Percentiles rank a stretch among this genome's conserved stretches.
Conservation (phyloP, 2,797 vertebrate species). For the Coluber constrictor region DNA sequence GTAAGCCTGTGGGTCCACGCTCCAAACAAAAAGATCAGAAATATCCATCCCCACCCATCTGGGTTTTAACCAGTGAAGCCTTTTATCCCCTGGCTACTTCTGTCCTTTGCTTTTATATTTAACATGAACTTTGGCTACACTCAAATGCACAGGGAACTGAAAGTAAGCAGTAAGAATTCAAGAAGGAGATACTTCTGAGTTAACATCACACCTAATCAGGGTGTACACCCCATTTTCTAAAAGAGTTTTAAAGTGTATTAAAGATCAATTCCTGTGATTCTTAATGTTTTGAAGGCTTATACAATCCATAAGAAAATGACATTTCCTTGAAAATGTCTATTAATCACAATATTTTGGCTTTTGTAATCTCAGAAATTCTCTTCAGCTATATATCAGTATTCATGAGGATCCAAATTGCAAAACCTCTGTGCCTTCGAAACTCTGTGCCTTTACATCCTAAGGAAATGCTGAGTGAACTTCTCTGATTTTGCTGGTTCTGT, state of each 20-base stretch:
- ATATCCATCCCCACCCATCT: not conserved
- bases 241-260: not conserved
- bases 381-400: not conserved
- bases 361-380: not conserved
- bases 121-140: not conserved
- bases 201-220: not conserved
- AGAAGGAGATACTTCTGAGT: not conserved
- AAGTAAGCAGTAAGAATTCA: not conserved
- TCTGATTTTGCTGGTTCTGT: not conserved
- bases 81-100: not conserved
- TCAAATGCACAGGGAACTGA: not conserved
- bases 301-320: not conserved
- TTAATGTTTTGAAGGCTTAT: not conserved
- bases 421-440: not conserved
- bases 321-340: not conserved
- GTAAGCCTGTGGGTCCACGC: not conserved
- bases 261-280: slow-evolving; percentile 7
- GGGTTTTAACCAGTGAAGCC: not conserved
- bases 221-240: not conserved
- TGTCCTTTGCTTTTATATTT: not conserved
- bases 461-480: not conserved
- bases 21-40: not conserved
- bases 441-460: not conserved
- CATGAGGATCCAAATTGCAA: not conserved
- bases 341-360: not conserved